Evolutionary conservation across 2,113 vertebrate species (phyloP).

Genomic region (Cepphus grylle): DNA sequence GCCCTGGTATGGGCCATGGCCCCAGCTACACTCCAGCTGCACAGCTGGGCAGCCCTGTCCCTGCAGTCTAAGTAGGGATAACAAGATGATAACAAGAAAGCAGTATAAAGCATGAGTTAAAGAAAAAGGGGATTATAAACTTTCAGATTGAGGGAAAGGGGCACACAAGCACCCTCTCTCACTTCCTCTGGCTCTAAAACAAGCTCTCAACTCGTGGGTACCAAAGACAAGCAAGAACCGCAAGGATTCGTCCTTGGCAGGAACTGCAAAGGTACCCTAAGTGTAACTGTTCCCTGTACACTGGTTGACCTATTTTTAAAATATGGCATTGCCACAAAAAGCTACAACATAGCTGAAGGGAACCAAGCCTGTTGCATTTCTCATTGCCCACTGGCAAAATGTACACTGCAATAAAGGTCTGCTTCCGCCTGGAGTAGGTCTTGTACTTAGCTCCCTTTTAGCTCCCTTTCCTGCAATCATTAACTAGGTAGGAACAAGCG

Average conservation of each 20-base stretch:
- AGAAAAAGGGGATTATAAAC: background rate
- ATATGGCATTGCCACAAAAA: background rate
- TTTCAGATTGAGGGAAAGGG: background rate
- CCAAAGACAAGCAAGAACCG: background rate
- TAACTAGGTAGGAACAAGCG: slow-evolving; percentile 7
- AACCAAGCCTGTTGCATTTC: background rate
- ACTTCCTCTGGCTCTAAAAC: background rate
- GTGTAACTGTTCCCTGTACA: background rate
- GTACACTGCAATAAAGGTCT: background rate
- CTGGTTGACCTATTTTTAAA: background rate
- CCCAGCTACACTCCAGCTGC: background rate
- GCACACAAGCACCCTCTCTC: background rate
- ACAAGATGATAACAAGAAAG: background rate
- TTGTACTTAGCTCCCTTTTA: background rate
- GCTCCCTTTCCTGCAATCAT: slow-evolving; percentile 32
- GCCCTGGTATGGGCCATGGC: background rate
- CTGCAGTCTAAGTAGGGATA: background rate
- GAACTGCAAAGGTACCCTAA: background rate
- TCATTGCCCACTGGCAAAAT: background rate
- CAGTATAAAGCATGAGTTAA: background rate
- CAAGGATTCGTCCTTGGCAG: background rate
- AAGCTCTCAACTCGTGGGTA: background rate
- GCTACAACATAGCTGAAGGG: background rate
- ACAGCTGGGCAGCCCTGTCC: background rate
- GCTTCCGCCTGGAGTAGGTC: background rate